These are phyloP conservation scores for Steinernema carpocapsae DNA, from an alignment of 2,888 invertebrate genomes.

Conservation along the genomic window DNA sequence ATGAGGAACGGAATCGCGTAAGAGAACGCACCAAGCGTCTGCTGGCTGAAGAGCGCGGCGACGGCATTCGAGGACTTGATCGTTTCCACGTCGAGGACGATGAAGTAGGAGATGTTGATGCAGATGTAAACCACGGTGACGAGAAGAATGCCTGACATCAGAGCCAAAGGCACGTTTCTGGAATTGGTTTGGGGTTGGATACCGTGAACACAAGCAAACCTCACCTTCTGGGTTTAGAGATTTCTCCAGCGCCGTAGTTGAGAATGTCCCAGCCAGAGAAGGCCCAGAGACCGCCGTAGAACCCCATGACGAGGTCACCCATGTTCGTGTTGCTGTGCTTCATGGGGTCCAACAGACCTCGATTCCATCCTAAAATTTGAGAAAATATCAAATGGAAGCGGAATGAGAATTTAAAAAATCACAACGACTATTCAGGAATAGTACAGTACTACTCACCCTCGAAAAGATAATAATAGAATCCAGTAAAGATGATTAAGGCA, in stretches of 20 bases:
- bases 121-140: constrained; percentile 62
- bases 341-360: constrained; percentile 57
- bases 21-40: constrained; percentile 64
- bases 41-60: constrained; percentile 67
- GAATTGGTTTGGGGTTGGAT: not conserved
- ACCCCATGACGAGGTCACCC: constrained; percentile 64
- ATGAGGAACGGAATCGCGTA: constrained; percentile 66
- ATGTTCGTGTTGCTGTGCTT: constrained; percentile 55
- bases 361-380: constrained; percentile 48
- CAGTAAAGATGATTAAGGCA: constrained; percentile 64
- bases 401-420: not conserved
- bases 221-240: constrained; percentile 57
- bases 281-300: constrained; percentile 68
- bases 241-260: constrained; percentile 67
- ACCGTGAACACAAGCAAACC: not conserved
- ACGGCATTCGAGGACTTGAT: constrained; percentile 67
- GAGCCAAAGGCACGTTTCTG: constrained; percentile 65
- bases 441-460: constrained; percentile 52
- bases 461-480: constrained; percentile 65
- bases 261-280: constrained; percentile 68
- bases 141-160: constrained; percentile 58
- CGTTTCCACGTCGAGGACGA: constrained; percentile 67
- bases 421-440: too few species aligned
- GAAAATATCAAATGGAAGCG: not conserved
- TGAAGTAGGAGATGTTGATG: constrained; percentile 67